Percentiles rank a stretch among this genome's conserved stretches.
These are phyloP conservation scores for Steinernema scapterisci DNA, from an alignment of 2,888 invertebrate genomes.

Conservation along the genomic window DNA sequence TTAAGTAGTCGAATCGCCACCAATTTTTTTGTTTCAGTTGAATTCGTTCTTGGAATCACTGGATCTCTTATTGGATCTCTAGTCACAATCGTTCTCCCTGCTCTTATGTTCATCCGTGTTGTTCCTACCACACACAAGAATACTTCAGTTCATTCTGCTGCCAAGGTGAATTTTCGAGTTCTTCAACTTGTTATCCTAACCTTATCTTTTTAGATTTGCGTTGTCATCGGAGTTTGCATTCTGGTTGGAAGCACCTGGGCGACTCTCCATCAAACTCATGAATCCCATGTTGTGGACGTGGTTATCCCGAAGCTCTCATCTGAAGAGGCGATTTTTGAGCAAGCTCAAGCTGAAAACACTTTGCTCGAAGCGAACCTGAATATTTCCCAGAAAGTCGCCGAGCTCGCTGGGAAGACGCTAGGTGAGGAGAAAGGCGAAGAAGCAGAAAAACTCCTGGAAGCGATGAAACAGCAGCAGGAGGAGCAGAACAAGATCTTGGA, in stretches of 20 bases:
- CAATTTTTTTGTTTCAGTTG: constrained; percentile 65
- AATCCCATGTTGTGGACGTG: constrained; percentile 49
- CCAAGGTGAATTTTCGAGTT: neutral
- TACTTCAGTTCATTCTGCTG: neutral
- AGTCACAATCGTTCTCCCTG: constrained; percentile 89
- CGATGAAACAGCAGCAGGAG: neutral
- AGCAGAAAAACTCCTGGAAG: constrained; percentile 39
- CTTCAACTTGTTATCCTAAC: neutral
- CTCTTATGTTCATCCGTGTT: constrained; percentile 79
- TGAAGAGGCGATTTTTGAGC: constrained; percentile 1
- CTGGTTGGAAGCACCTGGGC: constrained; percentile 89
- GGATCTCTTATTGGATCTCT: constrained; percentile 93
- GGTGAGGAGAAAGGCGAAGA: constrained; percentile 51
- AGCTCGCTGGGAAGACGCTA: constrained; percentile 41
- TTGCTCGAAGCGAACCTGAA: constrained; percentile 55
- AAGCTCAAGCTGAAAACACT: constrained; percentile 50
- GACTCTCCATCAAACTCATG: constrained; percentile 72
- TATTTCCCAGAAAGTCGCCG: constrained; percentile 53
- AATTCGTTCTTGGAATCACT: constrained; percentile 88
- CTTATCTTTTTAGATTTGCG: constrained; percentile 74
- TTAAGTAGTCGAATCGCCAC: neutral
- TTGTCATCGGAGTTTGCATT: constrained; percentile 82
- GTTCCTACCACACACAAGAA: neutral
- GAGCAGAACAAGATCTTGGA: neutral
- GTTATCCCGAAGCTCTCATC: constrained; percentile 38